Evolutionary conservation across 2,113 vertebrate genomes (phyloP), one percentile per base, ranked within the genome.

Genomic region (Muntiacus muntjak): DNA sequence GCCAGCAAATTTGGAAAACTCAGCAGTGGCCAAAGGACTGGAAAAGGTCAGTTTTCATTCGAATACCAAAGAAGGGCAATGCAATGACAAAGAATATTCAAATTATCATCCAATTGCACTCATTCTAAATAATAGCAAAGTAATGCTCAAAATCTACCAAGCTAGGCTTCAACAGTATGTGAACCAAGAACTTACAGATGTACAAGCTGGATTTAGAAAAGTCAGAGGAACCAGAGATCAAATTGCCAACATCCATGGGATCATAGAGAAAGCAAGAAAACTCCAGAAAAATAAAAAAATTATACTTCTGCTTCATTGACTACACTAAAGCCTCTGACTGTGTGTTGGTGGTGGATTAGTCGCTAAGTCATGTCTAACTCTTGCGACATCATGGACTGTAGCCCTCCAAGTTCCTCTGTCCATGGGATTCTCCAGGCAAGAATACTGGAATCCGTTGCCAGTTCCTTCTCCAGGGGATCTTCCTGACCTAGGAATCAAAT

Each of bases 361-460:
- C 1, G 0, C 17, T 21, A 67, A 67, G n/a, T 67, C n/a, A 67
- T 36, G n/a, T 36, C n/a, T 0, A 0, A 67, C 64, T 67, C n/a
- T 67, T 36, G 4, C 1, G 17, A 67, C 8, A 36, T 17, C 33
- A 21, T 67, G 33, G 64, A 36, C 33, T 67, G 17, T 67, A 36
- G n/a, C n/a, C 17, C n/a, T 67, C 64, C 33, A 67, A 9, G 2
- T 36, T 71, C 64, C 64, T 71, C 64, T 36, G n/a, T 23, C 9
- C n/a, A 36, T 36, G 9, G n/a, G 62, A 71, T 36, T 36, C n/a
- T 67, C 19, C 19, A 36, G 17, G 64, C 64, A 71, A 36, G 64
- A 71, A 71, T 6, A 71, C 21, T 71, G n/a, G 64, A 71, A 19
- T 71, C 19, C 0, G 19, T 23, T 71, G 64, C 64, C 19, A 36